Evolutionary conservation across 1,140 invertebrate genomes (phyloP).

Genomic region (Hydropsyche tenuis): DNA sequence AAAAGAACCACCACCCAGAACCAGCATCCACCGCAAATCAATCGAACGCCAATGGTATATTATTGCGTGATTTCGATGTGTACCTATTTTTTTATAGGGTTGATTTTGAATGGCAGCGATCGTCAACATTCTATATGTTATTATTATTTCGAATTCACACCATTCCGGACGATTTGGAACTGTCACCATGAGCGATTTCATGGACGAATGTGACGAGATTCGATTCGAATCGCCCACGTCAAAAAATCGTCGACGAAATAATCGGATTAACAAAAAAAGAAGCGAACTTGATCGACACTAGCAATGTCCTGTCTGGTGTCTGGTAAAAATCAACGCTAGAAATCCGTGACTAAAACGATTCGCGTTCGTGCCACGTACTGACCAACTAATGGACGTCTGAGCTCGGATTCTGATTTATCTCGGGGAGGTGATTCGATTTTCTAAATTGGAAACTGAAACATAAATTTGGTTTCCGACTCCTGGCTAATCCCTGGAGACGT

Average conservation of each 20-base stretch:
- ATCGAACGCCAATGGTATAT: background rate
- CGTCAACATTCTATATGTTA: too few relatives aligned
- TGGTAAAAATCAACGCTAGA: too few relatives aligned
- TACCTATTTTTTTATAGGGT: background rate
- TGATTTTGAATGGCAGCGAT: background rate
- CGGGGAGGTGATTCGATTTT: too few relatives aligned
- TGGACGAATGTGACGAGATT: background rate
- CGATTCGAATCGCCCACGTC: background rate
- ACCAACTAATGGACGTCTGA: too few relatives aligned
- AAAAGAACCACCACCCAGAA: slow-evolving; percentile 36
- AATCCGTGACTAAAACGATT: too few relatives aligned
- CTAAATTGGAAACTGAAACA: too few relatives aligned
- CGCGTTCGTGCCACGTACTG: too few relatives aligned
- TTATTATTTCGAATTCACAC: background rate
- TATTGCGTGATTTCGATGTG: too few relatives aligned
- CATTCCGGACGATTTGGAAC: background rate
- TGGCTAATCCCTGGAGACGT: slow-evolving; percentile 28
- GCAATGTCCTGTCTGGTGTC: too few relatives aligned
- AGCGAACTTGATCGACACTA: background rate
- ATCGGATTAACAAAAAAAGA: slow-evolving; percentile 7
- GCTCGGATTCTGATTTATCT: too few relatives aligned
- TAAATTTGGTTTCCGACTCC: background rate
- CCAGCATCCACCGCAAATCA: background rate
- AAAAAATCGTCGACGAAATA: background rate
- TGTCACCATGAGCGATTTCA: slow-evolving; percentile 8